phyloP scores from a whole-genome alignment of 2,888 invertebrate species.

The Camptogramma bilineatum region DNA sequence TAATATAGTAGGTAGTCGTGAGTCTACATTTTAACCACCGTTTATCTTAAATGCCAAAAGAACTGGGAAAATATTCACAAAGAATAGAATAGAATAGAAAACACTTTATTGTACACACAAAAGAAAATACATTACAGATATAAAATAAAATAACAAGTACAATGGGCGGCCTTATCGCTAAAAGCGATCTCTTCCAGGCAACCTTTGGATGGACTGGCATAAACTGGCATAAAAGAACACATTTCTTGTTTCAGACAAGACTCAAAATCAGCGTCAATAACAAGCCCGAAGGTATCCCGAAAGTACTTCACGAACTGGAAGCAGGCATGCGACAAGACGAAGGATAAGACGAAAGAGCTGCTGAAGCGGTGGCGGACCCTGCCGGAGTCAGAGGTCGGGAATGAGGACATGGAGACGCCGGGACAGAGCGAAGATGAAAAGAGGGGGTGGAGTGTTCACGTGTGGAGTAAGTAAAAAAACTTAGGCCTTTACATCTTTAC shows the following conservation, averaged over 20 bases:
- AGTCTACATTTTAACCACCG: no score
- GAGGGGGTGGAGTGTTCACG: conserved; percentile 91
- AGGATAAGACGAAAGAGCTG: conserved; percentile 90
- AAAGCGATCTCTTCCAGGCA: no score
- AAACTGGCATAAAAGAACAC: background rate
- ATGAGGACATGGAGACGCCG: conserved; percentile 69
- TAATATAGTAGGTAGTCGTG: no score
- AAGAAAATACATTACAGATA: no score
- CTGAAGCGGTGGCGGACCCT: conserved; percentile 89
- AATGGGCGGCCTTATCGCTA: no score
- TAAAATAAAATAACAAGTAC: no score
- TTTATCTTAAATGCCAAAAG: background rate
- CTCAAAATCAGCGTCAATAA: conserved; percentile 65
- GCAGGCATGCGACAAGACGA: conserved; percentile 91
- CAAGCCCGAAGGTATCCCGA: conserved; percentile 86
- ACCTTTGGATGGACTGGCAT: no score
- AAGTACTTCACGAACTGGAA: conserved; percentile 91
- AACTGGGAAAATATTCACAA: background rate
- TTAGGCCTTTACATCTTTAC: no score
- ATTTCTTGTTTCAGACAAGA: conserved; percentile 69
- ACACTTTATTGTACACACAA: no score
- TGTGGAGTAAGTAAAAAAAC: conserved; percentile 87
- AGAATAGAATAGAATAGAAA: no score
- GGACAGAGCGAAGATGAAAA: conserved; percentile 73
- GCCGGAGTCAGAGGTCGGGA: conserved; percentile 83